These are phyloP conservation scores for Tetrapedia diversipes DNA, from an alignment of 2,888 invertebrate genomes.

Conservation along the genomic window DNA sequence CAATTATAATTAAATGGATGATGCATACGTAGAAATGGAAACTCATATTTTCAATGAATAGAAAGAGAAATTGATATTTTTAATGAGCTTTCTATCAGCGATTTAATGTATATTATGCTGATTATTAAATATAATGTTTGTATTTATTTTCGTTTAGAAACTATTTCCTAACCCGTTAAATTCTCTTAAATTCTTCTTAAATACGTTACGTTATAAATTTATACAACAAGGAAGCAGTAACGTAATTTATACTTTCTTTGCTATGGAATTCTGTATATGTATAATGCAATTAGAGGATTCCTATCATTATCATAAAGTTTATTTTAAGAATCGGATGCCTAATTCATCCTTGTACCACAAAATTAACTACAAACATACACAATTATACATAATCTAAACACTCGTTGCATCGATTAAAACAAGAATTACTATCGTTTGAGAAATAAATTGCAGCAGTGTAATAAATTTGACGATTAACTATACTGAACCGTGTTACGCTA, in stretches of 20 bases:
- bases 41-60: too few relatives aligned
- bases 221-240: neutral
- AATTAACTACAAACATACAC: neutral
- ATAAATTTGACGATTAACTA: neutral
- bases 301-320: neutral
- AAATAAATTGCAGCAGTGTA: neutral
- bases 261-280: too few relatives aligned
- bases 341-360: neutral
- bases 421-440: neutral
- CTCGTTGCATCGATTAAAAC: neutral
- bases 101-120: too few relatives aligned
- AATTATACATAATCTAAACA: neutral
- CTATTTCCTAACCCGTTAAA: neutral
- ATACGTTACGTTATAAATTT: neutral
- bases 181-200: neutral
- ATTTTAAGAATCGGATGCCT: neutral
- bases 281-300: neutral
- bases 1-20: too few relatives aligned
- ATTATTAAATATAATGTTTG: neutral
- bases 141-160: neutral
- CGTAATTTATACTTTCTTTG: neutral
- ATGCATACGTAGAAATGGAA: too few relatives aligned
- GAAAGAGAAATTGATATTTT: neutral
- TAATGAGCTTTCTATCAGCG: too few relatives aligned
- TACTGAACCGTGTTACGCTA: neutral